Conservation (phyloP, 1,140 invertebrate genomes). For the Scylla paramamosain region DNA sequence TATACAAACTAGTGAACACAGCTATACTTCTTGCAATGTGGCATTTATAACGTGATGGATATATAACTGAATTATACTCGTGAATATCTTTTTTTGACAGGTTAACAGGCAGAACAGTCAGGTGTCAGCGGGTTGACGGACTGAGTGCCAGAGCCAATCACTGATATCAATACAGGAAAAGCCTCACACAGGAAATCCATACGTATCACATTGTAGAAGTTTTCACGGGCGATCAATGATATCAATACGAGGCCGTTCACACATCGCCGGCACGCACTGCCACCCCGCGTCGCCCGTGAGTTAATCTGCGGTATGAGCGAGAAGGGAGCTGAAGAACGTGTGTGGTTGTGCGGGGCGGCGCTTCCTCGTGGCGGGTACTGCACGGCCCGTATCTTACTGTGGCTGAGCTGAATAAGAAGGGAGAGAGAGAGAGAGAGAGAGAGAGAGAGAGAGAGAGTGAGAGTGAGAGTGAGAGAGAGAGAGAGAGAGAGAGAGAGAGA, state of each 20-base stretch:
- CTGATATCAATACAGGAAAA: constrained; percentile 38
- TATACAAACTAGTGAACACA: too few species aligned
- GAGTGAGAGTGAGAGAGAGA: too few species aligned
- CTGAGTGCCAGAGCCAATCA: constrained; percentile 34
- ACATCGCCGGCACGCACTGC: not conserved
- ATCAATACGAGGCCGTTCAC: constrained; percentile 54
- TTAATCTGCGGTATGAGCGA: not conserved
- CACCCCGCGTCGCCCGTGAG: not conserved
- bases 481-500: too few species aligned
- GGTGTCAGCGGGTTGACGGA: constrained; percentile 34
- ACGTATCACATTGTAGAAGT: constrained; percentile 54
- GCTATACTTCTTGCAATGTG: too few species aligned
- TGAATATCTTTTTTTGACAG: constrained; percentile 31
- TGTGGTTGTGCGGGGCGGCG: not conserved
- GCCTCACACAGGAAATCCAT: constrained; percentile 62
- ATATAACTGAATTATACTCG: too few species aligned
- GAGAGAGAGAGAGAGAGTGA: too few species aligned
- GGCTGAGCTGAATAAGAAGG: too few species aligned
- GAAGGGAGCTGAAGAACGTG: not conserved
- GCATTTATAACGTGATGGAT: too few species aligned
- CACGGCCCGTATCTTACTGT: too few species aligned
- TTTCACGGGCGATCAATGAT: constrained; percentile 63
- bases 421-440: too few species aligned
- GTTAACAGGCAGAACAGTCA: constrained; percentile 58
- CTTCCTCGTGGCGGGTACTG: too few species aligned